Base-by-base conservation (phyloP, 2,888 invertebrate species). In the Polymixis lichenea region DNA sequence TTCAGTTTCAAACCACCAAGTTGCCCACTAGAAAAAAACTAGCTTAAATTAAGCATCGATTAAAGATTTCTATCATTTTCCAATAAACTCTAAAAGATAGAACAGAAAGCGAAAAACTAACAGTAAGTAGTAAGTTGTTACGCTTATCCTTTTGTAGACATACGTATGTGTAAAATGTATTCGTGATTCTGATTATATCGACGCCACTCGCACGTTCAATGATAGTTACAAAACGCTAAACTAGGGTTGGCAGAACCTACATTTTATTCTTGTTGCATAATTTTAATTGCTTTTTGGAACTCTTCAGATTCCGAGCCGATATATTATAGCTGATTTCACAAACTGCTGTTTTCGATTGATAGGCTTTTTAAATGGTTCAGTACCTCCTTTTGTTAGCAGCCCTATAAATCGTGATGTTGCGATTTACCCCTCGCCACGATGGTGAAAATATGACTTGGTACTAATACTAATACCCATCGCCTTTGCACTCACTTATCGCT, bases 111-210 rank as follows among this genome's bases (percentile, higher is more conserved):
- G 49, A 71, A 86, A 84, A 82, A 80, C 69, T 78, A n/a, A n/a
- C n/a, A n/a, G n/a, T n/a, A n/a, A n/a, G n/a, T 77, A 75, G 73
- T 73, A 80, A 80, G 78, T 78, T 73, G 85, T 86, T 83, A 82
- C 73, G 77, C 72, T 88, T 84, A 75, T 86, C 83, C 85, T 87
- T 89, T 90, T 90, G 85, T 89, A 84, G 80, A 80, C 78, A 83
- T 80, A 77, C 80, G 84, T 88, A 88, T 87, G 88, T 87, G 87
- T 89, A 87, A 89, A 88, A 89, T 88, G 88, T 89, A 90, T 88
- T 93, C 94, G 92, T 94, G 94, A 92, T 93, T 90, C 86, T 86
- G 93, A 94, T 94, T 92, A 89, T 93, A 94, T 94, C 94, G 88
- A 89, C 83, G 81, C 88, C 84, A 87, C 90, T 89, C 84, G 87